A percentile compares a stretch with the other conserved stretches of the same genome.
phyloP scores from a whole-genome alignment of 2,113 vertebrate species.

The Ursus arctos region DNA sequence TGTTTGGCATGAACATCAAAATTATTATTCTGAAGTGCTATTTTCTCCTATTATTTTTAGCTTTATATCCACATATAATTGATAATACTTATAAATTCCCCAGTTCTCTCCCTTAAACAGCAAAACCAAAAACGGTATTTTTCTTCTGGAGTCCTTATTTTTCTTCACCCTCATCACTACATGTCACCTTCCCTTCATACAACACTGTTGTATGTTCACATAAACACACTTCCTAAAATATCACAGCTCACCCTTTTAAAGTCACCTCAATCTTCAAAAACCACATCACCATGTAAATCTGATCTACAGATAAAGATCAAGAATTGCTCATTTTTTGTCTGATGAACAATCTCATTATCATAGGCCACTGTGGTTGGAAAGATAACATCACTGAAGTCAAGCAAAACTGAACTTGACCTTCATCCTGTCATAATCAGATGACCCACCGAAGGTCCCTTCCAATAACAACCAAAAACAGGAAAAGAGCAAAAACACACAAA shows the following conservation, averaged over 20 bases:
- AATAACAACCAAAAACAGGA: constrained; percentile 59
- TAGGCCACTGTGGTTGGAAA: constrained; percentile 23
- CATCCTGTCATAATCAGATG: constrained; percentile 25
- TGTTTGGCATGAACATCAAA: not conserved
- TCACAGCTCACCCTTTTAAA: constrained; percentile 39
- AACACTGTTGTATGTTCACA: constrained; percentile 33
- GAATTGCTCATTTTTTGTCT: not conserved
- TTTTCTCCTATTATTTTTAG: not conserved
- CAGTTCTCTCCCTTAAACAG: constrained; percentile 29
- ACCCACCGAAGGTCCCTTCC: not conserved
- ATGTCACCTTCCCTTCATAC: not conserved
- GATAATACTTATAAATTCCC: not conserved
- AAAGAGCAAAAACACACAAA: constrained; percentile 49
- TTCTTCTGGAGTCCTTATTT: not conserved
- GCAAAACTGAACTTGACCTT: constrained; percentile 51
- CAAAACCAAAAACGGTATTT: not conserved
- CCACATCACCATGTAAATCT: not conserved
- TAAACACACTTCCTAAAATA: constrained; percentile 26
- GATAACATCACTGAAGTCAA: constrained; percentile 3
- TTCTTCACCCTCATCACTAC: not conserved
- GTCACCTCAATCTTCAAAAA: constrained; percentile 16
- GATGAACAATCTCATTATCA: constrained; percentile 20
- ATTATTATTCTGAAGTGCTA: not conserved
- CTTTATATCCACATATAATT: not conserved
- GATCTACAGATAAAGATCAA: constrained; percentile 8